phyloP scores from a whole-genome alignment of 2,797 vertebrate species.

The Vipera ursinii region DNA sequence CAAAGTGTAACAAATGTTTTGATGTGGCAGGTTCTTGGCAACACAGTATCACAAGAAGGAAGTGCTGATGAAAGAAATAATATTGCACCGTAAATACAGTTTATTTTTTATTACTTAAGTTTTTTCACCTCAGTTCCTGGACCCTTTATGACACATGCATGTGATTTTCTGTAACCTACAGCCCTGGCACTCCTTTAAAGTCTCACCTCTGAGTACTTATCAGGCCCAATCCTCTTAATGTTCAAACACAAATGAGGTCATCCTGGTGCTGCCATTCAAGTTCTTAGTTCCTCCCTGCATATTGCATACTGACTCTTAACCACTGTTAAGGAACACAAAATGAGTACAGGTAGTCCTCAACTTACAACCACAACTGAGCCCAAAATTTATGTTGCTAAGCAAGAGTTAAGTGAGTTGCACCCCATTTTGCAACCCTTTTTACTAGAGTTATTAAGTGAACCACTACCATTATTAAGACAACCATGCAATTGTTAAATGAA shows the following conservation, averaged over 20 bases:
- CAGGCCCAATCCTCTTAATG: not conserved
- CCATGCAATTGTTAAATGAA: not conserved
- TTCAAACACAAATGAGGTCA: not conserved
- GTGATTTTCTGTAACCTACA: not conserved
- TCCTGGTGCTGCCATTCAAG: not conserved
- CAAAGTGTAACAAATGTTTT: not conserved
- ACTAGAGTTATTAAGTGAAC: not conserved
- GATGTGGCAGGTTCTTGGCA: not conserved
- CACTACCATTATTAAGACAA: not conserved
- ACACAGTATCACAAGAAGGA: not conserved
- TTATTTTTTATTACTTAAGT: not conserved
- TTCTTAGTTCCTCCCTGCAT: not conserved
- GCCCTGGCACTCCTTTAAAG: not conserved
- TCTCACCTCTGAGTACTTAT: not conserved
- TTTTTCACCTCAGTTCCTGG: not conserved
- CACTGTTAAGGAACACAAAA: not conserved
- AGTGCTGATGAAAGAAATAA: not conserved
- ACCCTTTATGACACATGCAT: not conserved
- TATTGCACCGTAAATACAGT: not conserved
- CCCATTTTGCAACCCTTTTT: not conserved
- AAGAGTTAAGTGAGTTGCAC: not conserved
- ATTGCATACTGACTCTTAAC: not conserved
- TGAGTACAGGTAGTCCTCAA: not conserved
- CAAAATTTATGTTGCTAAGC: not conserved
- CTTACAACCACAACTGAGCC: not conserved